Evolutionary conservation across 2,797 vertebrate species (phyloP).

Genomic region (Botia almorhae): DNA sequence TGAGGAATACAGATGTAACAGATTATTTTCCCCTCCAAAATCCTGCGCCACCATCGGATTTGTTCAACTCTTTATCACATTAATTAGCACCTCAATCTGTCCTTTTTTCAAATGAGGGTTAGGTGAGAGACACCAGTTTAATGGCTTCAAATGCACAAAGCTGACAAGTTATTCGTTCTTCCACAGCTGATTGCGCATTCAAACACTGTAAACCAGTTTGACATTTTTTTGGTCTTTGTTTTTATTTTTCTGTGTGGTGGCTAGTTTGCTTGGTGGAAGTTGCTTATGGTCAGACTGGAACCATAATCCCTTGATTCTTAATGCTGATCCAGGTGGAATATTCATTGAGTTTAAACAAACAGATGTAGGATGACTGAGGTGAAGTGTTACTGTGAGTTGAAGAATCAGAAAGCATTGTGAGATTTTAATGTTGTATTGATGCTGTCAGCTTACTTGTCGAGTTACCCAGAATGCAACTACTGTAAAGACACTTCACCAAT

Average conservation of each 20-base stretch:
- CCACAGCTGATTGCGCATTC: conserved; percentile 80
- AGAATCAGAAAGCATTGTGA: conserved; percentile 8
- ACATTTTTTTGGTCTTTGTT: conserved; percentile 42
- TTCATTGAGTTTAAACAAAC: conserved; percentile 55
- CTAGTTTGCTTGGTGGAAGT: conserved; percentile 42
- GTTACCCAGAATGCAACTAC: too few species aligned
- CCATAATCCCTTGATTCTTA: conserved; percentile 9
- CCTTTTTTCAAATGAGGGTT: conserved; percentile 82
- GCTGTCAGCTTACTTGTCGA: background rate
- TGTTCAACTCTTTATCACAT: conserved; percentile 83
- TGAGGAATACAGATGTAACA: conserved; percentile 80
- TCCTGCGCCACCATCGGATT: conserved; percentile 76
- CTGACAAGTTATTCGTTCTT: conserved; percentile 82
- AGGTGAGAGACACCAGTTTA: conserved; percentile 78
- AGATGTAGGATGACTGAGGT: conserved; percentile 47
- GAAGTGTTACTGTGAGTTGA: conserved; percentile 40
- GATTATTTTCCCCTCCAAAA: conserved; percentile 61
- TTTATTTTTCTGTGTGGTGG: conserved; percentile 33
- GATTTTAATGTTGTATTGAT: background rate
- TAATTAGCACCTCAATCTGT: conserved; percentile 84
- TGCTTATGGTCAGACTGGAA: background rate
- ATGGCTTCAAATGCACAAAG: conserved; percentile 82
- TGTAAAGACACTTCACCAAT: too few species aligned
- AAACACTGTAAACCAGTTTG: conserved; percentile 68
- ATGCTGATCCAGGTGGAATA: conserved; percentile 31